These are phyloP conservation scores for Hypolimnas misippus DNA, from an alignment of 2,888 invertebrate genomes.

Conservation along the genomic window DNA sequence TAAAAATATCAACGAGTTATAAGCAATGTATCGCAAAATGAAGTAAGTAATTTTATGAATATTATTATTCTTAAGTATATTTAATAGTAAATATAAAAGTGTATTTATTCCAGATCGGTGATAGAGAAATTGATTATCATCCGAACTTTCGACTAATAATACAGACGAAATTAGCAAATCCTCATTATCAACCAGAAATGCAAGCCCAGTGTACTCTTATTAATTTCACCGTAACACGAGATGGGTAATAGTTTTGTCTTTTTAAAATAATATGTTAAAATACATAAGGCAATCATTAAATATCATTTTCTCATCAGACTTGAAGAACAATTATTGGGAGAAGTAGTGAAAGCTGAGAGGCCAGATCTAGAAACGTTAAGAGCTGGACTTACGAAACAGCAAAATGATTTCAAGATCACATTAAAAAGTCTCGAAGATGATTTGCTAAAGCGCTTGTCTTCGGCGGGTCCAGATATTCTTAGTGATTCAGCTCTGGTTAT, in stretches of 20 bases:
- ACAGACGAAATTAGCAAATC: conserved; percentile 97
- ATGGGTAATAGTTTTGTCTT: conserved; percentile 83
- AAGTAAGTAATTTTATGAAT: too few relatives aligned
- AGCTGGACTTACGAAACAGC: conserved; percentile 93
- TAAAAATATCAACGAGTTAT: too few relatives aligned
- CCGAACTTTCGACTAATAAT: conserved; percentile 91
- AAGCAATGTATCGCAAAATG: too few relatives aligned
- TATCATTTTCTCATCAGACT: too few relatives aligned
- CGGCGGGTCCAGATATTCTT: conserved; percentile 95
- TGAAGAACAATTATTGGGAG: conserved; percentile 96
- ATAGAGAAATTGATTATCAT: conserved; percentile 95
- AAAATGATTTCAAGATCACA: conserved; percentile 97
- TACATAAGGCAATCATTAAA: too few relatives aligned
- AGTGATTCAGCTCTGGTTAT: conserved; percentile 95
- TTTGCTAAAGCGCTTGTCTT: conserved; percentile 91
- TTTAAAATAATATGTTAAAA: conserved; percentile 4
- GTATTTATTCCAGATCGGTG: conserved; percentile 90
- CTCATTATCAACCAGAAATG: conserved; percentile 98
- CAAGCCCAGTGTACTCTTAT: conserved; percentile 98
- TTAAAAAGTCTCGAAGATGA: conserved; percentile 96
- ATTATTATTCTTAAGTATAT: too few relatives aligned
- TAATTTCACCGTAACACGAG: conserved; percentile 97
- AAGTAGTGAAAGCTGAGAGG: conserved; percentile 96
- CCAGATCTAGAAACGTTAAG: conserved; percentile 95
- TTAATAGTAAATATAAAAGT: too few relatives aligned